Evolutionary conservation across 2,113 vertebrate species (phyloP), one percentile per base, ranked within the genome.

Genomic region (Synodontis membranacea): DNA sequence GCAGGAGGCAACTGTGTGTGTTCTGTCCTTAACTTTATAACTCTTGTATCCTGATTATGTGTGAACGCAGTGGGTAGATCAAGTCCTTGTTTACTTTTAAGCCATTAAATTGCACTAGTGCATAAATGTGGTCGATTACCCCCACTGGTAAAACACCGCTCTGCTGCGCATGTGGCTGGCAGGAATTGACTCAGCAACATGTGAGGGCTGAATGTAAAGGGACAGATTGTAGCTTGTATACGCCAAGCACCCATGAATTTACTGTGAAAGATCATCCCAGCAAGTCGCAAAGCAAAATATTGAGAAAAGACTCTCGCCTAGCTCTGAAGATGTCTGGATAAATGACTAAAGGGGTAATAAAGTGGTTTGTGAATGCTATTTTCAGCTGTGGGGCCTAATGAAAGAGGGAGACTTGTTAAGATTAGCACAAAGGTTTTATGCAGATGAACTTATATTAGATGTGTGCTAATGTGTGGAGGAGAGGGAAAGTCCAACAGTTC

Each of bases 361-460:
- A 90, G 89, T 89, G 70, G 80, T 85, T 89, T 80, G 80, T 91
- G 88, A 90, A 94, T 90, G 82, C 88, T 88, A 88, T 92, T 91
- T 74, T 85, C 86, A 84, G 76, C 82, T 75, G 83, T 85, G 70
- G 80, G 88, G 90, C 88, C 88, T 93, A 94, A 94, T 94, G 93
- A 93, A 93, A 94, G 93, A 94, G 93, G 86, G 91, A 86, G 86
- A 60, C 39, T 88, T 87, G 87, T 92, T 92, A 93, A 92, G 92
- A 89, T 93, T 92, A 92, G 91, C 90, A 82, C 80, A 87, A 90
- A 44, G n/a, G 50, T 93, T 90, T 90, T 91, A 91, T 90, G 84
- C 86, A 89, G 88, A 87, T 80, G 87, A 79, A 82, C 34, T 54
- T 37, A n/a, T 23, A 19, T 80, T 62, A 31, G 25, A 54, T 76